Evolutionary conservation across 23 tunicate species (phyloP), one percentile per base, ranked within the genome.

Genomic region (Phallusia fumigata): DNA sequence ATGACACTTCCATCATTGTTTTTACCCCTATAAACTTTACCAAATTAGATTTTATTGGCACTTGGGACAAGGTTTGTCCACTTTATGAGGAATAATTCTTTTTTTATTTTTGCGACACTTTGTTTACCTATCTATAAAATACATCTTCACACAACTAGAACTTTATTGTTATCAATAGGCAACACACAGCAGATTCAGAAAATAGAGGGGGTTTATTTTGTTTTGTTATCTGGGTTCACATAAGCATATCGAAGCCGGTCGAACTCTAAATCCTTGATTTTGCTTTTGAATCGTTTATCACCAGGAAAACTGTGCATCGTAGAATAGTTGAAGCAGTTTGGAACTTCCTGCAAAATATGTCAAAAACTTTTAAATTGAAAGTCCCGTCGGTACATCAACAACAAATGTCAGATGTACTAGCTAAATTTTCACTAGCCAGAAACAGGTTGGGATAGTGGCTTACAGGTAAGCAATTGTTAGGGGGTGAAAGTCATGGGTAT

Each of bases 141-240:
- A 6, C 16, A 58, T 6, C 8, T 22, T 1, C 28, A 58, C 69
- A 58, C 69, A 58, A 24, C 69, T 58, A 24, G 28, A 58, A 58
- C 69, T 58, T 58, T 58, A 58, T 58, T 58, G 28, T 58, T 13
- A 58, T 58, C 28, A 58, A 24, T 21, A 58, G 69, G 28, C 69
- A 13, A 58, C 3, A 21, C 69, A 58, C 16, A 6, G 1, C 3
- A 58, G 28, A 58, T 58, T 21, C 16, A 13, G 28, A 58, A 58
- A 22, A 58, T 16, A 22, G 18, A 51, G 18, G 18, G 18, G 18
- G 28, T 58, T 58, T 13, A 58, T 58, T 58, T 22, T 58, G 26
- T 58, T 58, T 58, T 58, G 69, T 58, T 58, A 6, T 58, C 69
- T 13, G 69, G 69, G 69, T 58, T 58, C 28, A 58, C 69, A 58